Conservation (phyloP, 2,888 invertebrate genomes). For the Aromia moschata region DNA sequence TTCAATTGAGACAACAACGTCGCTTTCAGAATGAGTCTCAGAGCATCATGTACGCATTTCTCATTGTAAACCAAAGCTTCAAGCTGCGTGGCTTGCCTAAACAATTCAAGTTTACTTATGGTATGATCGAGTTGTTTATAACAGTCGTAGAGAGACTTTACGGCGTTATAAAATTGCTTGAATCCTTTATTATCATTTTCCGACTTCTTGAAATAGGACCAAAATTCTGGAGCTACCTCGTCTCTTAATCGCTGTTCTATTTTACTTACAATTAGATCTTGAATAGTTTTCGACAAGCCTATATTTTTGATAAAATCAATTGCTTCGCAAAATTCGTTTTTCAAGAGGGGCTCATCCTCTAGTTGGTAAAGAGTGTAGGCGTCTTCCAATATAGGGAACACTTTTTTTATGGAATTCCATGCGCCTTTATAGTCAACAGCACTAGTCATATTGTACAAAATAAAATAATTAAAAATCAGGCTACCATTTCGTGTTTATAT, state of each 20-base stretch:
- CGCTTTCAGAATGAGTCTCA: constrained; percentile 73
- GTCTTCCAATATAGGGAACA: constrained; percentile 56
- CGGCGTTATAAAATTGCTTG: constrained; percentile 73
- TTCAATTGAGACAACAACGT: constrained; percentile 77
- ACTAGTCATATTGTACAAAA: constrained; percentile 27
- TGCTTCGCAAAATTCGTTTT: constrained; percentile 58
- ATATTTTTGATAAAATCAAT: constrained; percentile 54
- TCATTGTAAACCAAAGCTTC: constrained; percentile 67
- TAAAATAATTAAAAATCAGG: no score
- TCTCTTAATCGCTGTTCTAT: constrained; percentile 71
- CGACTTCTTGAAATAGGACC: constrained; percentile 70
- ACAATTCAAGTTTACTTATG: constrained; percentile 66
- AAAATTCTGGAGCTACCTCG: constrained; percentile 71
- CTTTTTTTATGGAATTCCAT: constrained; percentile 51
- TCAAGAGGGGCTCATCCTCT: constrained; percentile 35
- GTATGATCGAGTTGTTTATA: constrained; percentile 67
- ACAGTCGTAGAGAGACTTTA: constrained; percentile 70
- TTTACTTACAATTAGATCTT: constrained; percentile 57
- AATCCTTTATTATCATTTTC: constrained; percentile 70
- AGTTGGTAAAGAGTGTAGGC: constrained; percentile 36
- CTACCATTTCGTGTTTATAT: no score
- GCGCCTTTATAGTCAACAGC: constrained; percentile 37
- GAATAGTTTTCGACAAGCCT: constrained; percentile 56
- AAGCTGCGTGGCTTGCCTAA: constrained; percentile 64
- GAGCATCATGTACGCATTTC: constrained; percentile 66